Conservation (phyloP, 2,888 invertebrate species). For the Drosophila mulleri region DNA sequence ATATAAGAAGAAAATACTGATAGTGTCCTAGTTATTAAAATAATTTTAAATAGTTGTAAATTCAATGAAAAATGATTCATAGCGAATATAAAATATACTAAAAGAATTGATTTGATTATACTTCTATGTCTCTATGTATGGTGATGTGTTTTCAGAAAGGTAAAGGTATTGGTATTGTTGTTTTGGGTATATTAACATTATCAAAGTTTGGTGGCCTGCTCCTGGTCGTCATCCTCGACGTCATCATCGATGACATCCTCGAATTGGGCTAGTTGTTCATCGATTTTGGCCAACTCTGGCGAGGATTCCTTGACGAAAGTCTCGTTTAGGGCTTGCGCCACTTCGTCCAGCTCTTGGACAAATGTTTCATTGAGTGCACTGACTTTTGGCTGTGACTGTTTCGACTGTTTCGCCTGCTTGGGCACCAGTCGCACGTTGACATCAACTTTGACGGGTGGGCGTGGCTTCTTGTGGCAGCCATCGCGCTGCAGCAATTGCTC, state of each 20-base stretch:
- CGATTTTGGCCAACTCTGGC: slow-evolving; percentile 59
- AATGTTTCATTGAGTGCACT: slow-evolving; percentile 62
- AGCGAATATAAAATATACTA: background rate
- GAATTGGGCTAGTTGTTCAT: slow-evolving; percentile 58
- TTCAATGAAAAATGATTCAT: too few relatives aligned
- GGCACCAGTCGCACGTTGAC: slow-evolving; percentile 91
- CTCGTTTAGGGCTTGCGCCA: slow-evolving; percentile 67
- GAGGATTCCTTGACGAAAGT: slow-evolving; percentile 66
- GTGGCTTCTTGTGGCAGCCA: slow-evolving; percentile 70
- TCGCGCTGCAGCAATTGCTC: slow-evolving; percentile 75
- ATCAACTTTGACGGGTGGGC: slow-evolving; percentile 90
- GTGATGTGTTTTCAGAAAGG: background rate
- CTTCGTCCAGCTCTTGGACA: slow-evolving; percentile 64
- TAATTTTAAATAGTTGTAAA: too few relatives aligned
- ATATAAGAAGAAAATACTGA: too few relatives aligned
- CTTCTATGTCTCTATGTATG: background rate
- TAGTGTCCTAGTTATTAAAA: too few relatives aligned
- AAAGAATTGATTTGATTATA: background rate
- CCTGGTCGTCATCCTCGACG: slow-evolving; percentile 40
- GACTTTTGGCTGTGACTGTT: slow-evolving; percentile 36
- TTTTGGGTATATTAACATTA: slow-evolving; percentile 50
- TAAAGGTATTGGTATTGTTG: too few relatives aligned
- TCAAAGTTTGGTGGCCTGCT: slow-evolving; percentile 62
- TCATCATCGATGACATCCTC: slow-evolving; percentile 40
- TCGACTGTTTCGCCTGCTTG: slow-evolving; percentile 81